Evolutionary conservation across 2,797 vertebrate genomes (phyloP).

Genomic region (Eulemur coronatus): DNA sequence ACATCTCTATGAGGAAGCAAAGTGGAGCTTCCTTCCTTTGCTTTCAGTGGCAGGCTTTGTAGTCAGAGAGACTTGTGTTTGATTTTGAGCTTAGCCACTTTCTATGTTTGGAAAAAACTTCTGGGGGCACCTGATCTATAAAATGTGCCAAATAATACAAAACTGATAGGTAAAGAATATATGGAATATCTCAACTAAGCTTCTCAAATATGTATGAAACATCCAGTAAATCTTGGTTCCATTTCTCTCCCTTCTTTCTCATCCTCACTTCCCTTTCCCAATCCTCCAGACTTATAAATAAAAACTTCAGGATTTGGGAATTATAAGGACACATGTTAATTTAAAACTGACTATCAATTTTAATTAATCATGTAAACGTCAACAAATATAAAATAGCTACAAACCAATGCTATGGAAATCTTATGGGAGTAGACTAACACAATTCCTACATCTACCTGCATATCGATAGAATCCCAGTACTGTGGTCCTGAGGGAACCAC

Average conservation of each 20-base stretch:
- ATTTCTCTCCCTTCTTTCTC: neutral
- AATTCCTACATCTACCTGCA: neutral
- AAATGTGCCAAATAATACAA: neutral
- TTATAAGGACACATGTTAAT: neutral
- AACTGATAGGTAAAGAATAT: neutral
- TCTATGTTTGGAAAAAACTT: neutral
- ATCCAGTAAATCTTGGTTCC: neutral
- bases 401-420: neutral
- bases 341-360: neutral
- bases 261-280: neutral
- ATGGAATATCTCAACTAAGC: neutral
- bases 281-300: neutral
- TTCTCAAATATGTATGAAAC: neutral
- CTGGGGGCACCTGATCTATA: neutral
- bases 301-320: neutral
- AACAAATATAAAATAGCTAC: neutral
- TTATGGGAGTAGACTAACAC: neutral
- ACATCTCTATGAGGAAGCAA: neutral
- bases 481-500: neutral
- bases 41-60: neutral
- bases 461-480: neutral
- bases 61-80: constrained; percentile 9
- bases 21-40: neutral
- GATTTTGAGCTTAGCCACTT: neutral
- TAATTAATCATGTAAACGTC: neutral